phyloP scores from a whole-genome alignment of 2,888 invertebrate species.

The Chirona hameri region DNA sequence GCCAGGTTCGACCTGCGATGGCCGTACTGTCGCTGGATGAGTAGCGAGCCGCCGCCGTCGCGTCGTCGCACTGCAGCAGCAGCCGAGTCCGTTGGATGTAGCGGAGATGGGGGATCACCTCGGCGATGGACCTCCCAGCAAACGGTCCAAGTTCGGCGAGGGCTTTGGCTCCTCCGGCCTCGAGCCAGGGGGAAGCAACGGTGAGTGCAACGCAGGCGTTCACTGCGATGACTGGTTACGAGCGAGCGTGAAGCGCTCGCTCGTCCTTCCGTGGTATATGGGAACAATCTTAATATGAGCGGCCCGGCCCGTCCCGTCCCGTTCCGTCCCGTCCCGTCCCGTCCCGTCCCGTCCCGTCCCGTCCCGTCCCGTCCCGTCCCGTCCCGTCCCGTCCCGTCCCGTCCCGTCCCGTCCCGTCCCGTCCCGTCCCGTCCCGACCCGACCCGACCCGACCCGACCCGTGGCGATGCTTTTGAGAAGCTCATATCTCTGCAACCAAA shows the following conservation, averaged over 20 bases:
- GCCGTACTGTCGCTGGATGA: background rate
- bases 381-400: slow-evolving; percentile 25
- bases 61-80: no score
- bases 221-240: background rate
- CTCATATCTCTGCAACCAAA: no score
- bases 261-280: no score
- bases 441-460: background rate
- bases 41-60: no score
- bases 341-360: background rate
- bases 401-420: slow-evolving; percentile 10
- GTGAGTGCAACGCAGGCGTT: background rate
- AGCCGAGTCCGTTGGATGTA: background rate
- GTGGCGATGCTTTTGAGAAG: background rate
- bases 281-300: no score
- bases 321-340: slow-evolving; percentile 26
- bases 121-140: slow-evolving; percentile 47
- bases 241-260: no score
- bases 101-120: slow-evolving; percentile 45
- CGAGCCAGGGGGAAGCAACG: background rate
- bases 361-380: slow-evolving; percentile 26
- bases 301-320: slow-evolving; percentile 27
- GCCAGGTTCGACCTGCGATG: background rate
- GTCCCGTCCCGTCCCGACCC: slow-evolving; percentile 24
- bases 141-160: slow-evolving; percentile 44
- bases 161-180: background rate